A percentile compares a stretch with the other conserved stretches of the same genome.
Evolutionary conservation across 2,113 vertebrate species (phyloP).

Genomic region (Neoarius graeffei): DNA sequence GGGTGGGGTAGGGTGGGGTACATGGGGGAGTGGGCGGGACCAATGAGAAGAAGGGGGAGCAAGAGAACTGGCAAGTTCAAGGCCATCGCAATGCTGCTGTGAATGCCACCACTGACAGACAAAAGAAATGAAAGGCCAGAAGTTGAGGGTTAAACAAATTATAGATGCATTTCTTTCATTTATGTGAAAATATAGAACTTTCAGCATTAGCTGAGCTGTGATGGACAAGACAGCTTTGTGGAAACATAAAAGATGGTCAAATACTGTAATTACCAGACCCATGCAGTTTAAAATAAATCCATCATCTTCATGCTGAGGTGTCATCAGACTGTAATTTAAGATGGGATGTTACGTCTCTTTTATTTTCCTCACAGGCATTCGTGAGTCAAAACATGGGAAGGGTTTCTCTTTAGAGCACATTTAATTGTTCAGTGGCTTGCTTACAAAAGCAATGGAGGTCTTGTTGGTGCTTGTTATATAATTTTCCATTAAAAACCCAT

Average conservation of each 20-base stretch:
- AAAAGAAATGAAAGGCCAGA: not conserved
- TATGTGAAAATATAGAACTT: not conserved
- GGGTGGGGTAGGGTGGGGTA: constrained; percentile 58
- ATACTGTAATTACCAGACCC: not conserved
- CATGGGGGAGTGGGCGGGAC: constrained; percentile 60
- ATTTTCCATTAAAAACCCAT: constrained; percentile 17
- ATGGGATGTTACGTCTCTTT: not conserved
- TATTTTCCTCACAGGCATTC: constrained; percentile 12
- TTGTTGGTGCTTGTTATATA: constrained; percentile 36
- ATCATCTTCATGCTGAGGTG: not conserved
- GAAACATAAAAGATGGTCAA: not conserved
- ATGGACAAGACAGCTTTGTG: not conserved
- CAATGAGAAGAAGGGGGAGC: constrained; percentile 55
- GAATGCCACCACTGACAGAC: constrained; percentile 18
- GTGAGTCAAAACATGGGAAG: constrained; percentile 18
- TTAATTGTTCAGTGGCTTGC: constrained; percentile 30
- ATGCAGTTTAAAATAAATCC: not conserved
- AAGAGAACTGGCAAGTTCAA: constrained; percentile 65
- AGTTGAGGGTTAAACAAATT: not conserved
- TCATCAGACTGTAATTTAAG: constrained; percentile 4
- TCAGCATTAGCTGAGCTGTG: not conserved
- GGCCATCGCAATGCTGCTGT: constrained; percentile 52
- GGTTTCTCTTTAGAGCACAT: constrained; percentile 4
- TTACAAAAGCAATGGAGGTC: constrained; percentile 23
- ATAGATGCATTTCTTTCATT: not conserved